phyloP scores from a whole-genome alignment of 1,140 invertebrate genomes.

The Eurytemora carolleeae region DNA sequence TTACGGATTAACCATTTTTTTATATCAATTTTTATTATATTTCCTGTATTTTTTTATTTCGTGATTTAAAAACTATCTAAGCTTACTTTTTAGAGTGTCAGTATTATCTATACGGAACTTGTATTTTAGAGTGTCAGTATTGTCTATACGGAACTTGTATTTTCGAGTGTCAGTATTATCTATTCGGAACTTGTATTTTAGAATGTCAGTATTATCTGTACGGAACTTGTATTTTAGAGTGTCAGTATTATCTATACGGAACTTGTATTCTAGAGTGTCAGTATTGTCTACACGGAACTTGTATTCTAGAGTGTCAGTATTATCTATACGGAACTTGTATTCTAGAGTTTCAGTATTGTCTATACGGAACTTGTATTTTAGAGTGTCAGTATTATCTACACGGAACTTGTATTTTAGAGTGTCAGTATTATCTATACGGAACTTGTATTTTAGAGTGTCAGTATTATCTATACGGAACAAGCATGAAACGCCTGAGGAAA shows the following conservation, averaged over 20 bases:
- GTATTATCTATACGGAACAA: slow-evolving; percentile 49
- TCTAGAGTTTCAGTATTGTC: slow-evolving; percentile 25
- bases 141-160: slow-evolving; percentile 6
- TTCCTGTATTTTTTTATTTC: background rate
- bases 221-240: slow-evolving; percentile 42
- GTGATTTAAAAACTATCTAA: background rate
- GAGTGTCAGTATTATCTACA: background rate
- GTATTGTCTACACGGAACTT: slow-evolving; percentile 4
- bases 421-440: slow-evolving; percentile 26
- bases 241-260: background rate
- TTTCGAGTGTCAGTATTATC: slow-evolving; percentile 14
- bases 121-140: background rate
- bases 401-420: slow-evolving; percentile 11
- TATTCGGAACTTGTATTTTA: slow-evolving; percentile 41
- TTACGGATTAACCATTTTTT: too few species aligned
- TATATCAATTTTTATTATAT: background rate
- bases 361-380: background rate
- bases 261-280: background rate
- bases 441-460: slow-evolving; percentile 44
- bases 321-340: slow-evolving; percentile 34
- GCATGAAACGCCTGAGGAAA: slow-evolving; percentile 61
- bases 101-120: background rate
- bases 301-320: slow-evolving; percentile 13
- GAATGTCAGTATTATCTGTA: slow-evolving; percentile 44
- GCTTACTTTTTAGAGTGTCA: background rate